phyloP scores from a whole-genome alignment of 1,140 invertebrate species.

The Theocolax elegans region DNA sequence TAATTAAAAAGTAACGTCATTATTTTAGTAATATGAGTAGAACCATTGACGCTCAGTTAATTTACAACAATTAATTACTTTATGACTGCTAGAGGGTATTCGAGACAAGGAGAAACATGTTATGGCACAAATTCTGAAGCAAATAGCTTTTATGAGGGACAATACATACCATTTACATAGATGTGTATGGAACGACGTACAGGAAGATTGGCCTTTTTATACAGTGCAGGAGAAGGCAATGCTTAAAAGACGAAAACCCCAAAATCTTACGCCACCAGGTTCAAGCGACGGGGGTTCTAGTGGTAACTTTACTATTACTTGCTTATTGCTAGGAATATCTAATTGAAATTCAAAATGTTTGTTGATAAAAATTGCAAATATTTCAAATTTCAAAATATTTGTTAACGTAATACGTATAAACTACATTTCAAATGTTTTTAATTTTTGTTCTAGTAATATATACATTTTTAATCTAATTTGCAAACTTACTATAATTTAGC shows the following conservation, averaged over 20 bases:
- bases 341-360: not conserved
- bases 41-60: too few relatives aligned
- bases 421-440: too few relatives aligned
- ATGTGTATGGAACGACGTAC: constrained; percentile 91
- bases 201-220: constrained; percentile 94
- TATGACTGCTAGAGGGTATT: constrained; percentile 81
- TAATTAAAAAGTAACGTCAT: too few relatives aligned
- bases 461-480: too few relatives aligned
- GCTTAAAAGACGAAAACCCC: constrained; percentile 88
- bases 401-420: too few relatives aligned
- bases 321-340: not conserved
- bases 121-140: constrained; percentile 80
- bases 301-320: constrained; percentile 59
- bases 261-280: constrained; percentile 87
- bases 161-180: constrained; percentile 88
- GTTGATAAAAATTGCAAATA: not conserved
- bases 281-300: constrained; percentile 82
- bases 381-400: not conserved
- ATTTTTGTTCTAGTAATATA: too few relatives aligned
- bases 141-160: constrained; percentile 83
- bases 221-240: constrained; percentile 87
- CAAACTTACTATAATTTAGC: too few relatives aligned
- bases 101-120: constrained; percentile 83
- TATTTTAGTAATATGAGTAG: too few relatives aligned
- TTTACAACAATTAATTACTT: too few relatives aligned